Evolutionary conservation across 2,888 invertebrate genomes (phyloP), one percentile per base, ranked within the genome.

Genomic region (Craniophora ligustri): DNA sequence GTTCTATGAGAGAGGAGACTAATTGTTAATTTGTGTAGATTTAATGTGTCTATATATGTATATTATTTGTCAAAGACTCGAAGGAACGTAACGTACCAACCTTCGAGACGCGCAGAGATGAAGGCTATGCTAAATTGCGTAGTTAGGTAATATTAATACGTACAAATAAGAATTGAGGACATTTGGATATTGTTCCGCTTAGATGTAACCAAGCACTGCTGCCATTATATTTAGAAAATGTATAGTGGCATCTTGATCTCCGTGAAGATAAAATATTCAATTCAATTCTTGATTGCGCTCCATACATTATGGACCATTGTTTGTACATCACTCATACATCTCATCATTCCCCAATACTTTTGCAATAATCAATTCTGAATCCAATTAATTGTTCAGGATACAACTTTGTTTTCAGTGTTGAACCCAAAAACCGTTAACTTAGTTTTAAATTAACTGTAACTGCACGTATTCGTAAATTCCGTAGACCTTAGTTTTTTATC

Each of bases 121-220:
- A 67, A 69, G 62, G 73, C 71, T 65, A 32, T 40, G 13, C 35
- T 46, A 42, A 45, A 60, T 61, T 47, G 38, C 48, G 49, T 50
- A 59, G 59, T 67, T 60, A 66, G 55, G 59, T 69, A 69, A 73
- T 68, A 62, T 62, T 50, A 49, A 58, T 56, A 45, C 54, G 59
- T 51, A 50, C 48, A 53, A 59, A 71, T 59, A 48, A 48, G 18
- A 67, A 72, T 66, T 71, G 72, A 67, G 67, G 71, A 69, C 71
- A 66, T 63, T 65, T 62, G 15, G 54, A 61, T 62, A 62, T 65
- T 15, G 72, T 71, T 72, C 71, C 75, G 66, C 67, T 63, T 49
- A 40, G 63, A 61, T 63, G 64, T 56, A 53, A 40, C 58, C 54
- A 38, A 35, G 42, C 36, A 50, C 36, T 39, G 46, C 49, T 16